phyloP scores from a whole-genome alignment of 2,113 vertebrate genomes.

The Heterotilapia buettikoferi region DNA sequence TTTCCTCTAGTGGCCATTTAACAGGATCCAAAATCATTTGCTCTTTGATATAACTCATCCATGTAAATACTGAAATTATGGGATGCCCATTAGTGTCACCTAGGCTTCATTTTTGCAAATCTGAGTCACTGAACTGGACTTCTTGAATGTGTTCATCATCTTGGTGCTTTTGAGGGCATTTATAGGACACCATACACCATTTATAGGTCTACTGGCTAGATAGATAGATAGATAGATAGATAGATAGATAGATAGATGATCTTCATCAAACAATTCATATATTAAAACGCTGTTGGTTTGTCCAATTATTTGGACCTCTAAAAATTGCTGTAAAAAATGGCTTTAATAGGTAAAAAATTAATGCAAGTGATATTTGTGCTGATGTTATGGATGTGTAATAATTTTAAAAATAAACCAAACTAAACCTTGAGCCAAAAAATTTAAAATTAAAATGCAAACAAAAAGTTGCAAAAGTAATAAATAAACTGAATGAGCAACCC shows the following conservation, averaged over 20 bases:
- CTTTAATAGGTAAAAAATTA: neutral
- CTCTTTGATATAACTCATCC: neutral
- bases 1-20: neutral
- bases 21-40: neutral
- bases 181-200: neutral
- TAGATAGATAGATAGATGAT: neutral
- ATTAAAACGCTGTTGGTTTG: neutral
- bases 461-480: neutral
- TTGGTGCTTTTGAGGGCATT: neutral
- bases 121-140: neutral
- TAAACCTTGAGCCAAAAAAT: neutral
- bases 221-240: neutral
- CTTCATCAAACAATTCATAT: neutral
- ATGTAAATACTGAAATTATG: neutral
- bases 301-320: neutral
- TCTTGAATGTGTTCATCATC: neutral
- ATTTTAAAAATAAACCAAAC: neutral
- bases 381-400: neutral
- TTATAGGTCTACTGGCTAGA: neutral
- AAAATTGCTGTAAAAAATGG: neutral
- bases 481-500: neutral
- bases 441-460: neutral
- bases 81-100: neutral
- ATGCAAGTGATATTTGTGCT: neutral
- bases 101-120: neutral